These are phyloP conservation scores for Corythornis madagascariensis DNA, from an alignment of 2,113 vertebrate genomes.

Conservation along the genomic window DNA sequence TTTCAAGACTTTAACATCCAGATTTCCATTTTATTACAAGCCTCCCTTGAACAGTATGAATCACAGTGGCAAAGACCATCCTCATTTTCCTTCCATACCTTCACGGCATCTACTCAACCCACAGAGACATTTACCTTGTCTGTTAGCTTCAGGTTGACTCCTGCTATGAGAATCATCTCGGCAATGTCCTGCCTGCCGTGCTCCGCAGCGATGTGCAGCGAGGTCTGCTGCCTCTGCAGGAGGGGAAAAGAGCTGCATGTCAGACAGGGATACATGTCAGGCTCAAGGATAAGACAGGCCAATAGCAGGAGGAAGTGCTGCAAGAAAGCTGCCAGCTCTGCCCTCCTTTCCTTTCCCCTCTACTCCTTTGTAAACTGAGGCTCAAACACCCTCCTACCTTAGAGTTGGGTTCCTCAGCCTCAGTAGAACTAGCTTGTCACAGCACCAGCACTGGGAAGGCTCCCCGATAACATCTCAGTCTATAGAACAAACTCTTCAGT, in stretches of 20 bases:
- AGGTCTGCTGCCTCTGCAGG: conserved; percentile 85
- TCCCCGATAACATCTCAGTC: neutral
- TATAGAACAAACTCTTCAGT: neutral
- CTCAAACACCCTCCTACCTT: neutral
- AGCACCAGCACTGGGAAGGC: neutral
- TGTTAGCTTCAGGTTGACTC: conserved; percentile 82
- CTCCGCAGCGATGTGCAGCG: conserved; percentile 86
- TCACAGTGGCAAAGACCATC: neutral
- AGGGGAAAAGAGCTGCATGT: neutral
- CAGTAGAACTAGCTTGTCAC: neutral
- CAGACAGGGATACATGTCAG: neutral
- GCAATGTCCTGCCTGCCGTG: conserved; percentile 82
- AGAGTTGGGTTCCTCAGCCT: neutral
- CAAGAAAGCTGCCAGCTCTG: neutral
- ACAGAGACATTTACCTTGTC: conserved; percentile 80
- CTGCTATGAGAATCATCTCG: conserved; percentile 86
- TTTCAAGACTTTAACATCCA: neutral
- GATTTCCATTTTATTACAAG: neutral
- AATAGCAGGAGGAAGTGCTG: neutral
- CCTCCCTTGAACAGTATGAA: neutral
- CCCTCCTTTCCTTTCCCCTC: neutral
- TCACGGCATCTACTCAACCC: neutral
- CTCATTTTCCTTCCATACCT: neutral
- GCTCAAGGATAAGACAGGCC: neutral
- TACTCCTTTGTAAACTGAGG: neutral